These are phyloP conservation scores for Coreoperca whiteheadi DNA, from an alignment of 2,113 vertebrate species.

Conservation along the genomic window DNA sequence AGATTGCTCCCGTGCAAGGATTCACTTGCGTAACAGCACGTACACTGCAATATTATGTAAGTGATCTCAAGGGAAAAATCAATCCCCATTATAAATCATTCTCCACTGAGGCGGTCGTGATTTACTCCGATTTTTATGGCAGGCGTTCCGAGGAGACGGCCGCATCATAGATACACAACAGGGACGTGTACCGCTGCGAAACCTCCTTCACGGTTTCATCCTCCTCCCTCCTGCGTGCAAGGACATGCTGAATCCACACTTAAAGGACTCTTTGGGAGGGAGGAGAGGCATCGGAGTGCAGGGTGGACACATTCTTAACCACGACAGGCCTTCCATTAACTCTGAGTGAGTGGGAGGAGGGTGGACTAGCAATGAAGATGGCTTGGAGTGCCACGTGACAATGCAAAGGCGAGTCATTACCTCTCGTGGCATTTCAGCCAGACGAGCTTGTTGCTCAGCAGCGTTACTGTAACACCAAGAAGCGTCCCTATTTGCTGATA, in stretches of 20 bases:
- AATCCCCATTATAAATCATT: slow-evolving; percentile 39
- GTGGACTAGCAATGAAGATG: not conserved
- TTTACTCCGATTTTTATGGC: slow-evolving; percentile 11
- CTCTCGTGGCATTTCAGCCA: not conserved
- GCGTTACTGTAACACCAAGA: not conserved
- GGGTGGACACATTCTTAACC: slow-evolving; percentile 24
- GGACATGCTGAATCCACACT: slow-evolving; percentile 8
- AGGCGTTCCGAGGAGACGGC: slow-evolving; percentile 1
- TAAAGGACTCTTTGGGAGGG: slow-evolving; percentile 8
- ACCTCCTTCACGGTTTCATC: slow-evolving; percentile 6
- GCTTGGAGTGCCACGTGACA: slow-evolving; percentile 1
- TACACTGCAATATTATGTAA: slow-evolving; percentile 46
- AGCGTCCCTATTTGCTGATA: not conserved
- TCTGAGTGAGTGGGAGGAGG: slow-evolving; percentile 30
- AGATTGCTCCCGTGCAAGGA: slow-evolving; percentile 5
- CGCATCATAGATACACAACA: not conserved
- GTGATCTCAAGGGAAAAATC: slow-evolving; percentile 31
- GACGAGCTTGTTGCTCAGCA: not conserved
- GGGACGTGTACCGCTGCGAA: not conserved
- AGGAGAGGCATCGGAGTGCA: slow-evolving; percentile 12
- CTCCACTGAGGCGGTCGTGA: not conserved
- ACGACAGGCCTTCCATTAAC: slow-evolving; percentile 35
- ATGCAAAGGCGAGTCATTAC: not conserved
- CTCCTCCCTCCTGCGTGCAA: slow-evolving; percentile 4
- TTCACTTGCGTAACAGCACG: slow-evolving; percentile 41